phyloP scores from a whole-genome alignment of 2,113 vertebrate species.

The Podocnemis expansa region DNA sequence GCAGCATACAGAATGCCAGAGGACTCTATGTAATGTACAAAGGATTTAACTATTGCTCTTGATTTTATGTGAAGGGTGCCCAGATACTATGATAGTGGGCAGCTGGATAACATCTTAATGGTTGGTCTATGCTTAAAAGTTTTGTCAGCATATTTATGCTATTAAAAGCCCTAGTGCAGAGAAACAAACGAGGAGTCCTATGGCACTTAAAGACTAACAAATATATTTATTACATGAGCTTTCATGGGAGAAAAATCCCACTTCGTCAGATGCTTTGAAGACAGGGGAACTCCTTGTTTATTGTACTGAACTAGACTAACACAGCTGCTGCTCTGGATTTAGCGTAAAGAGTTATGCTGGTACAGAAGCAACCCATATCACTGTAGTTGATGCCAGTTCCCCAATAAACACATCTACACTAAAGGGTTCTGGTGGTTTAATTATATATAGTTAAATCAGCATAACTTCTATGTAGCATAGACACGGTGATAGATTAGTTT shows the following conservation, averaged over 20 bases:
- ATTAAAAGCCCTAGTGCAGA: not conserved
- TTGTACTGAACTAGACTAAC: too few species aligned
- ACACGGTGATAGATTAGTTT: not conserved
- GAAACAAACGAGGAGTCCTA: too few species aligned
- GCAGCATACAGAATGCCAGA: not conserved
- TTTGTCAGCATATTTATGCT: not conserved
- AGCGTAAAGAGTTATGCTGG: not conserved
- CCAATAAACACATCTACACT: not conserved
- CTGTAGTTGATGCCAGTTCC: not conserved
- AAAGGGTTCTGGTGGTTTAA: not conserved
- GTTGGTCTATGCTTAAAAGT: not conserved
- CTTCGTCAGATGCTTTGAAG: too few species aligned
- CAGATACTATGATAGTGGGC: not conserved
- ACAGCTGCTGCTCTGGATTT: too few species aligned
- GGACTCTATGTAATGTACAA: not conserved
- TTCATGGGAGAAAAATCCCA: too few species aligned
- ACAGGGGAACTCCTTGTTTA: too few species aligned
- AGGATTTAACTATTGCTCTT: not conserved
- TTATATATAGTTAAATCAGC: not conserved
- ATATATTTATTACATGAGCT: too few species aligned
- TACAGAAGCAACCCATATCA: not conserved
- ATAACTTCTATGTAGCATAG: not conserved
- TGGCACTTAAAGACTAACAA: too few species aligned
- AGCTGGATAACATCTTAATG: not conserved
- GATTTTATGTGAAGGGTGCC: not conserved